These are phyloP conservation scores for Hipparchia semele DNA, from an alignment of 2,888 invertebrate species.

Conservation along the genomic window DNA sequence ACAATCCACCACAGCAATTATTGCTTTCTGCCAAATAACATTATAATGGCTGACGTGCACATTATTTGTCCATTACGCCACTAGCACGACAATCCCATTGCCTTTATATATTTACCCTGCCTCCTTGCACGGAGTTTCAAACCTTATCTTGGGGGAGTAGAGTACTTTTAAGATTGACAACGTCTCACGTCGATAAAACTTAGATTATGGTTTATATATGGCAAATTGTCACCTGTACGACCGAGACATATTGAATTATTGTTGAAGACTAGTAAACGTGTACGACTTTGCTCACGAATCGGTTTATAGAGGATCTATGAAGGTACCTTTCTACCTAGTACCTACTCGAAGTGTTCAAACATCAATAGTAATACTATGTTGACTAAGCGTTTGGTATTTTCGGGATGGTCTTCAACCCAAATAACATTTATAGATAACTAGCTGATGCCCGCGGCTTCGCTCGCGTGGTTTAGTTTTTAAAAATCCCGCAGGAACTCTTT, in stretches of 20 bases:
- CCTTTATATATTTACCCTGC: conserved; percentile 16
- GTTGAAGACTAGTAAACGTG: conserved; percentile 5
- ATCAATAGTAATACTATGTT: not conserved
- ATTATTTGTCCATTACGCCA: conserved; percentile 77
- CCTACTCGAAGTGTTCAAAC: not conserved
- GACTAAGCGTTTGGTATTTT: not conserved
- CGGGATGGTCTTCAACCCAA: not conserved
- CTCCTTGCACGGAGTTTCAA: not conserved
- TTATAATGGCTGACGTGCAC: conserved; percentile 71
- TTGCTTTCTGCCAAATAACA: conserved; percentile 72
- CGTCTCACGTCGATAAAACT: conserved; percentile 25
- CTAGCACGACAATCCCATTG: conserved; percentile 34
- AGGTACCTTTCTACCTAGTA: not conserved
- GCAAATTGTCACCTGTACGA: conserved; percentile 39
- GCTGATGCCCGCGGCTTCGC: too few relatives aligned
- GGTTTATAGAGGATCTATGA: not conserved
- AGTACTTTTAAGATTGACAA: not conserved
- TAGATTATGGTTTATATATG: conserved; percentile 36
- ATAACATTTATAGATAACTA: too few relatives aligned
- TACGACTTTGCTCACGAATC: conserved; percentile 1
- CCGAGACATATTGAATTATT: conserved; percentile 26
- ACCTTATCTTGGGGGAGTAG: not conserved
- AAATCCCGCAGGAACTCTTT: too few relatives aligned
- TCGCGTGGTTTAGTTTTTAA: too few relatives aligned
- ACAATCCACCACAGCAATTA: conserved; percentile 56